Base-by-base conservation (phyloP, 1,140 invertebrate genomes). In the Brachionus angularis region DNA sequence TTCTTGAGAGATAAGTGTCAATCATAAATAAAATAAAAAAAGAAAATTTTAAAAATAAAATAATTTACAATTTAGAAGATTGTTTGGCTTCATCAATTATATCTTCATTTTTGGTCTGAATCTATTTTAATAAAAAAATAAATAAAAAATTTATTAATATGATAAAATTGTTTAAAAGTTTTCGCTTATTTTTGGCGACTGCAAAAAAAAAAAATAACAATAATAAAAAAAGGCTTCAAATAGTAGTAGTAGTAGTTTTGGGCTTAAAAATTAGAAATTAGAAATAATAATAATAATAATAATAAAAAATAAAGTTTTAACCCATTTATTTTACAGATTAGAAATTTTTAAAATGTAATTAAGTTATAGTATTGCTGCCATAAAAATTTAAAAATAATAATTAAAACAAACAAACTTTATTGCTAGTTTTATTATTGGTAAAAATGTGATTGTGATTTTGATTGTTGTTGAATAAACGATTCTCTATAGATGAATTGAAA, bases 321-420 rank as follows among this genome's bases (percentile, higher is more conserved):
- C n/a, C n/a, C n/a, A n/a, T n/a, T n/a, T n/a, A n/a, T n/a, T n/a
- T n/a, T n/a, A n/a, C n/a, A n/a, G n/a, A n/a, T n/a, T n/a, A n/a
- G n/a, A n/a, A n/a, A n/a, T n/a, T n/a, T n/a, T n/a, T 29, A 52
- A 52, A 31, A 29, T 25, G 18, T 52, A 52, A 52, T 52, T 52
- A 52, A 52, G 8, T 46, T 52, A 29, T 52, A 29, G 27, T 5
- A 12, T 52, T 29, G 27, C 31, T 52, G 27, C 16, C 12, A 16
- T n/a, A 52, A 52, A 52, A 16, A 25, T n/a, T 27, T 52, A 29
- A 21, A 33, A 55, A 33, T 55, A 55, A 58, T 39, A 39, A 39
- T 58, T 58, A 58, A 58, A 39, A 39, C 25, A 58, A 58, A 58
- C 53, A 58, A 58, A 58, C 53, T 58, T 58, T 58, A 58, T 58